Evolutionary conservation across 2,113 vertebrate genomes (phyloP).

Genomic region (Theropithecus gelada): DNA sequence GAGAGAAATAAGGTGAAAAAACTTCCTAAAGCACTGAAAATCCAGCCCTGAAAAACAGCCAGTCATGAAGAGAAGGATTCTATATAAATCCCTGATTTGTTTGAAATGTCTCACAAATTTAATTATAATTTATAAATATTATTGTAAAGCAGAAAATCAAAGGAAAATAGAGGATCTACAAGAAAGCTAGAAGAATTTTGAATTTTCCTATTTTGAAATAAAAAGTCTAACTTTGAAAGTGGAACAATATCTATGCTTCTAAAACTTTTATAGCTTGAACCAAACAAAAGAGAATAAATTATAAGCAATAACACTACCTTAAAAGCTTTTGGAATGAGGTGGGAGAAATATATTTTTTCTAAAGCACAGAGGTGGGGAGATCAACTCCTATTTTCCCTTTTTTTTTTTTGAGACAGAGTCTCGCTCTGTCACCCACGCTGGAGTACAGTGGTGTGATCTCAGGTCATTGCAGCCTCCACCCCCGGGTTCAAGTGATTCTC

Average conservation of each 20-base stretch:
- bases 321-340: not conserved
- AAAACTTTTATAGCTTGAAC: not conserved
- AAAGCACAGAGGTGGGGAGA: not conserved
- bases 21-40: not conserved
- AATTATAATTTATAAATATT: slow-evolving; percentile 10
- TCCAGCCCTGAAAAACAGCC: not conserved
- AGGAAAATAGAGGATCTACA: slow-evolving; percentile 11
- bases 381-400: no score
- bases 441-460: no score
- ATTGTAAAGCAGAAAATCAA: not conserved
- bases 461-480: no score
- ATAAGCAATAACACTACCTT: not conserved
- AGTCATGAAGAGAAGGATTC: not conserved
- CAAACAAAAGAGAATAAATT: not conserved
- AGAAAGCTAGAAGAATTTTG: not conserved
- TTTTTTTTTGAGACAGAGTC: no score
- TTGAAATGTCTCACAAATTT: not conserved
- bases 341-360: not conserved
- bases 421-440: no score
- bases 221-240: slow-evolving; percentile 33
- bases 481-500: no score
- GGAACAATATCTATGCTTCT: not conserved
- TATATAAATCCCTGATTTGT: not conserved
- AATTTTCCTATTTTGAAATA: not conserved
- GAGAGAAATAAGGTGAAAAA: not conserved